These are phyloP conservation scores for Eupithecia insigniata DNA, from an alignment of 2,888 invertebrate species.

Conservation along the genomic window DNA sequence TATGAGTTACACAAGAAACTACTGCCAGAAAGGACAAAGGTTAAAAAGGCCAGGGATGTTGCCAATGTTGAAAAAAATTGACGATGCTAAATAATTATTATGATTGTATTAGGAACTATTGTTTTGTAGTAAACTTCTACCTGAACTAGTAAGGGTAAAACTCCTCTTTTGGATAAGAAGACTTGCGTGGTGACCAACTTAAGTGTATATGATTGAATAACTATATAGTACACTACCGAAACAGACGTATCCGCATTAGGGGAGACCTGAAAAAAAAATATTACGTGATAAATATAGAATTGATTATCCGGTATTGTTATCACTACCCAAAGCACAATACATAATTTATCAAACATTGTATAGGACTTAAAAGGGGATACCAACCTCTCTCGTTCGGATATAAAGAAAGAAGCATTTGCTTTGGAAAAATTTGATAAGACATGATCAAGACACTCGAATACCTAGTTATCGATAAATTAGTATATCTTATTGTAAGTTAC, in stretches of 20 bases:
- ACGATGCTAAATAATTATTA: background rate
- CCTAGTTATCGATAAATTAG: constrained; percentile 50
- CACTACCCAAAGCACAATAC: background rate
- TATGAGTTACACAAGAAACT: background rate
- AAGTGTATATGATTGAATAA: no score
- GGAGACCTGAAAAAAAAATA: no score
- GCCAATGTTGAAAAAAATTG: background rate
- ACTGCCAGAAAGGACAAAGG: background rate
- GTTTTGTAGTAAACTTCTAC: background rate
- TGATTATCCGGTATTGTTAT: background rate
- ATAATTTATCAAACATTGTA: background rate
- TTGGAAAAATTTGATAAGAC: background rate
- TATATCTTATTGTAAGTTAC: background rate
- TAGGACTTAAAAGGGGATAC: background rate
- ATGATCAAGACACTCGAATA: constrained; percentile 63
- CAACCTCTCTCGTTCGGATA: background rate
- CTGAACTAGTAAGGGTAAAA: background rate
- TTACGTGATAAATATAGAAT: background rate
- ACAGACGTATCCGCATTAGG: no score
- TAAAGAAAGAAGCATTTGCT: background rate
- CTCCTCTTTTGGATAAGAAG: background rate
- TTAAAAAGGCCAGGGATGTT: background rate
- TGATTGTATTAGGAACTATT: background rate
- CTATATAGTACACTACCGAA: no score
- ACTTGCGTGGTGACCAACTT: background rate